phyloP scores from a whole-genome alignment of 2,888 invertebrate genomes.

The Chirona hameri region DNA sequence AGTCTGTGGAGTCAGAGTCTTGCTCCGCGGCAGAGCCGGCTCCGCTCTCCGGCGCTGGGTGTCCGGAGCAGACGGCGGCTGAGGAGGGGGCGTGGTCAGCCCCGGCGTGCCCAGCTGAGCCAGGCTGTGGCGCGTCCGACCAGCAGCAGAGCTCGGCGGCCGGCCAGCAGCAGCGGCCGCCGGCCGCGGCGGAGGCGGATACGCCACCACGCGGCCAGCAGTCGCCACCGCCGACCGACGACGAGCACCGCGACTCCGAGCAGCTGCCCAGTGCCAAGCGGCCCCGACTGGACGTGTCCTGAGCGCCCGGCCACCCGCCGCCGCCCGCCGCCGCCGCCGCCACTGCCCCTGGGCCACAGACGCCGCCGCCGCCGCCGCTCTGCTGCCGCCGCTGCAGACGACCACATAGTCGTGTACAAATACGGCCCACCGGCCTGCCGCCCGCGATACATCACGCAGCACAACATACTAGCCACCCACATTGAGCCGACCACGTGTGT shows the following conservation, averaged over 20 bases:
- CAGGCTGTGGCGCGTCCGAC: background rate
- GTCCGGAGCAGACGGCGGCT: no score
- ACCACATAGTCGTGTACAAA: background rate
- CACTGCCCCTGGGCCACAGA: no score
- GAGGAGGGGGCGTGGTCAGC: background rate
- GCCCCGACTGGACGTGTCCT: slow-evolving; percentile 56
- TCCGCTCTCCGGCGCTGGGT: no score
- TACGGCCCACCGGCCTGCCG: background rate
- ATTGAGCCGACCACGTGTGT: background rate
- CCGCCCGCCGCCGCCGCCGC: background rate
- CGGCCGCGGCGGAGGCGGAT: background rate
- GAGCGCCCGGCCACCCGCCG: background rate
- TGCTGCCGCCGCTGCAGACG: background rate
- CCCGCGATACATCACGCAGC: background rate
- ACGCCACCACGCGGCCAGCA: background rate
- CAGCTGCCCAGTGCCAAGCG: slow-evolving; percentile 63
- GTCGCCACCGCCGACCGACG: background rate
- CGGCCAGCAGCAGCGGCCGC: background rate
- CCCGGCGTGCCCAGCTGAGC: no score
- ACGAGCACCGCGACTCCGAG: slow-evolving; percentile 42
- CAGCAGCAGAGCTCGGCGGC: background rate
- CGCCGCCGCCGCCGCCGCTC: no score
- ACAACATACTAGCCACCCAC: background rate
- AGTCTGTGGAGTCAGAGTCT: no score
- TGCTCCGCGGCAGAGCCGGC: no score